Evolutionary conservation across 2,888 invertebrate species (phyloP).

Genomic region (Gisinianus flammeolus): DNA sequence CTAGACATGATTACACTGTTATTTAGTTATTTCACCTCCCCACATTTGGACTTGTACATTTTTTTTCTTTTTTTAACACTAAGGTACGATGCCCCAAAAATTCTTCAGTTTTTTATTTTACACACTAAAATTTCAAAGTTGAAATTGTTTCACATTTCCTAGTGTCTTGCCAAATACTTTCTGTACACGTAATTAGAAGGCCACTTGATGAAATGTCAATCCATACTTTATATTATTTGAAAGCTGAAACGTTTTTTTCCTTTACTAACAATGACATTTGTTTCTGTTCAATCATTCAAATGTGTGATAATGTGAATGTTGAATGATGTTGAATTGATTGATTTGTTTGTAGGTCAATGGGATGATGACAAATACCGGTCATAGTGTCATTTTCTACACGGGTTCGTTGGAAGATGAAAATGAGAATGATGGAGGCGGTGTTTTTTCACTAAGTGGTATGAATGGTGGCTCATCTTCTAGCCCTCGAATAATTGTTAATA

Average conservation of each 20-base stretch:
- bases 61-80: background rate
- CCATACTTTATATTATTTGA: too few relatives aligned
- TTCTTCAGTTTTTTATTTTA: too few relatives aligned
- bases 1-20: slow-evolving; percentile 41
- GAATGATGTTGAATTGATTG: too few relatives aligned
- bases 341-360: slow-evolving; percentile 77
- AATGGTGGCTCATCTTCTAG: slow-evolving; percentile 45
- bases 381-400: slow-evolving; percentile 81
- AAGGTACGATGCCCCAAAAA: too few relatives aligned
- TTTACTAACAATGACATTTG: too few relatives aligned
- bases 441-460: slow-evolving; percentile 27
- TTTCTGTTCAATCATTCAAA: too few relatives aligned
- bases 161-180: background rate
- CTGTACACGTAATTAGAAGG: too few relatives aligned
- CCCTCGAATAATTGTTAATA: slow-evolving; percentile 71
- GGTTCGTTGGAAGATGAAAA: slow-evolving; percentile 58
- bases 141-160: background rate
- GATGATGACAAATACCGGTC: slow-evolving; percentile 88
- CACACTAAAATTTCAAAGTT: slow-evolving; percentile 25
- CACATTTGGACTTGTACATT: slow-evolving; percentile 20
- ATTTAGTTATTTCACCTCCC: slow-evolving; percentile 43
- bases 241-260: too few relatives aligned
- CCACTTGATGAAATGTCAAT: too few relatives aligned
- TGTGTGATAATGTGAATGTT: too few relatives aligned
- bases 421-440: slow-evolving; percentile 34